Evolutionary conservation across 2,888 invertebrate species (phyloP), one percentile per base, ranked within the genome.

Genomic region (Callyntrura guangdongensis): DNA sequence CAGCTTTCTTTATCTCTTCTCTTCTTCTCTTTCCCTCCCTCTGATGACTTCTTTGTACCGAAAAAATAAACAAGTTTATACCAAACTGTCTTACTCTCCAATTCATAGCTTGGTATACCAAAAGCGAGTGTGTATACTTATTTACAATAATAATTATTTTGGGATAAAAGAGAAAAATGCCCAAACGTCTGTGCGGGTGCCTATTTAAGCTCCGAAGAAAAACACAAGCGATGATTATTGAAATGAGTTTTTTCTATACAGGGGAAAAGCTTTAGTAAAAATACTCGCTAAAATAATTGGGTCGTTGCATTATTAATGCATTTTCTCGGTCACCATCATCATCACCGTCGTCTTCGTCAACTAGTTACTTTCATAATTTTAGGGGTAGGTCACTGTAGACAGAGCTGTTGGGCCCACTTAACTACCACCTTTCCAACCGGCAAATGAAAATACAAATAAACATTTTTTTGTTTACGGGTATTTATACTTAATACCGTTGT

Each of bases 241-340:
- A 49, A 72, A 72, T 86, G 77, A 86, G 47, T 61, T 11, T 20
- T 22, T 12, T 20, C 36, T 36, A 6, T 67, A 27, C 17, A n/a
- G 2, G 64, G 25, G 4, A 84, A 17, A 11, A 64, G 4, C 11
- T n/a, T 4, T 17, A 53, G 27, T 14, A 56, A 59, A 61, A 59
- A 86, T 17, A 64, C 74, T 20, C 25, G 14, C 87, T 9, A 11
- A 47, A 84, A 85, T 90, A 90, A 90, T 86, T 86, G 86, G 86
- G 82, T 74, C 27, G 72, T 49, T 90, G 90, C 86, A 90, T 82
- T 82, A 90, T 82, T 86, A 86, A 90, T 82, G 81, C 81, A 86
- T 36, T 81, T 84, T 85, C 14, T 81, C n/a, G 59, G 22, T 45
- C 69, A 53, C 12, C 83, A 67, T 64, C 36, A 14, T 83, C 49